Evolutionary conservation across 1,140 invertebrate species (phyloP).

Genomic region (Macrocentrus cingulum): DNA sequence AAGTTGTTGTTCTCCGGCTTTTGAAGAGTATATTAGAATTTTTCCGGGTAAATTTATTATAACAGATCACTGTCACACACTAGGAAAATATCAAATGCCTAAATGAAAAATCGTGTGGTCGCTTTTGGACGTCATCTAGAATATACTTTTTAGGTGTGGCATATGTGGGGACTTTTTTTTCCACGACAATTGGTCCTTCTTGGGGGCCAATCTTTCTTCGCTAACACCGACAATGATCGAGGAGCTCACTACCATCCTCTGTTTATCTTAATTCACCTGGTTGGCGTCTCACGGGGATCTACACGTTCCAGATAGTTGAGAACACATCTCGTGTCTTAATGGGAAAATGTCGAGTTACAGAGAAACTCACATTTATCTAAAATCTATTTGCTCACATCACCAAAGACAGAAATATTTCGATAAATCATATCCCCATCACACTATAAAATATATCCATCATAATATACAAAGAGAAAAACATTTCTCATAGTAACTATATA

Average conservation of each 20-base stretch:
- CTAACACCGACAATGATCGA: slow-evolving; percentile 50
- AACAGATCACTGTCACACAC: too few relatives aligned
- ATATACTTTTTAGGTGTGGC: not conserved
- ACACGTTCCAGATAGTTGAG: slow-evolving; percentile 8
- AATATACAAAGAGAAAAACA: not conserved
- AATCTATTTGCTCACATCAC: not conserved
- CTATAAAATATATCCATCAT: not conserved
- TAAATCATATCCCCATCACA: not conserved
- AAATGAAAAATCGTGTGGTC: not conserved
- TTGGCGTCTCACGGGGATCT: slow-evolving; percentile 40
- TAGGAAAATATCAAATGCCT: too few relatives aligned
- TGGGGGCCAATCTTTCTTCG: slow-evolving; percentile 45
- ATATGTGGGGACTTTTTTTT: not conserved
- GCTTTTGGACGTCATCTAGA: not conserved
- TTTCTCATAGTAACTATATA: not conserved
- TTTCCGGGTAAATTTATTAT: too few relatives aligned
- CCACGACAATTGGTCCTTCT: slow-evolving; percentile 8
- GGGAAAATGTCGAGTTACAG: slow-evolving; percentile 37
- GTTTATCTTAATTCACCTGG: slow-evolving; percentile 52
- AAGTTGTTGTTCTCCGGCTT: too few relatives aligned
- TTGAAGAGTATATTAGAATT: too few relatives aligned
- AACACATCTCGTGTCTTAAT: slow-evolving; percentile 31
- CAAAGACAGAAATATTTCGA: not conserved
- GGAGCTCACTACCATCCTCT: slow-evolving; percentile 33
- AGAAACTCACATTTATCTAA: slow-evolving; percentile 9